Conservation (phyloP, 2,888 invertebrate genomes). For the Athalia circularis region DNA sequence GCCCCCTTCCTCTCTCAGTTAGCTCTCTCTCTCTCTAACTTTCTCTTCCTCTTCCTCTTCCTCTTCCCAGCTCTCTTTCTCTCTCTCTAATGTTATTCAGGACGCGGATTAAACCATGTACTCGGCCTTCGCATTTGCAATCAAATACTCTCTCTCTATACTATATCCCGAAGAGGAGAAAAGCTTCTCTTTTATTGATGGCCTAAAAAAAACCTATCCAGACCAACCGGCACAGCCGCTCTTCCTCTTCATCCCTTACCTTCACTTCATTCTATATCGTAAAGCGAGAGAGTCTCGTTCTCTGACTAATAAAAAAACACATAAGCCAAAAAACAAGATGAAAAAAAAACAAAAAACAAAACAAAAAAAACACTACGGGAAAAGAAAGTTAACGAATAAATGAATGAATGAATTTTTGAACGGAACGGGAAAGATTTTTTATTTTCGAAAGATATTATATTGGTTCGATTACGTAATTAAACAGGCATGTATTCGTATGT, state of each 20-base stretch:
- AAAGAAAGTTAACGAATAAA: neutral
- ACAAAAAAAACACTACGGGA: neutral
- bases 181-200: conserved; percentile 54
- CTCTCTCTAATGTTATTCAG: conserved; percentile 66
- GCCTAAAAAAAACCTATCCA: conserved; percentile 47
- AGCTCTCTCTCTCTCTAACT: conserved; percentile 55
- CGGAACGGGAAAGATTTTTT: too few relatives aligned
- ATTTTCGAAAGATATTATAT: too few relatives aligned
- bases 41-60: conserved; percentile 35
- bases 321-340: conserved; percentile 11
- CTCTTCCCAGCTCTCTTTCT: conserved; percentile 48
- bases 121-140: conserved; percentile 55
- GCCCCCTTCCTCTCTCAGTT: conserved; percentile 49
- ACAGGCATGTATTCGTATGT: too few relatives aligned
- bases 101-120: conserved; percentile 67
- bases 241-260: neutral
- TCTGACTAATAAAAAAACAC: conserved; percentile 25
- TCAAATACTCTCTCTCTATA: conserved; percentile 51
- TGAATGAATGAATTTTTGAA: too few relatives aligned
- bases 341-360: conserved; percentile 38
- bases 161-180: conserved; percentile 50
- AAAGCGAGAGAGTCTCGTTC: conserved; percentile 30
- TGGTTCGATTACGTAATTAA: too few relatives aligned
- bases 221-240: neutral
- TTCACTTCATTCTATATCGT: neutral